Base-by-base conservation (phyloP, 2,113 vertebrate species). In the Fregetta grallaria region DNA sequence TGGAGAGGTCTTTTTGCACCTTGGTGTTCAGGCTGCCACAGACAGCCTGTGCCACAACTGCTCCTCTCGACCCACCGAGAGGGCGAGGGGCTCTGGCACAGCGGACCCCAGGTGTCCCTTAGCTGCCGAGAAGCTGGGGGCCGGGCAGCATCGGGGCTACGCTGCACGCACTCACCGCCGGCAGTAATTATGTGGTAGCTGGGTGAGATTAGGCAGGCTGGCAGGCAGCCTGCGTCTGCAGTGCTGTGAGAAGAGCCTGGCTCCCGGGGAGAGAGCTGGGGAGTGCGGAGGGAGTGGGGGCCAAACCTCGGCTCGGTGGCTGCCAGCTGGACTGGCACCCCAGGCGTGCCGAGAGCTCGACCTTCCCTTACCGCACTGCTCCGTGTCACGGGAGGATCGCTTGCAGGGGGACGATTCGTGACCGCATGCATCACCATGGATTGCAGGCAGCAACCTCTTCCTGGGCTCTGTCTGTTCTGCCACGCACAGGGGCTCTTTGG, bases 151-250 rank as follows among this genome's bases (percentile, higher is more conserved):
- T 11, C 16, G 23, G 77, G 80, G 65, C 68, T 73, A 1, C 6
- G 70, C 50, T 82, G 77, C 50, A 17, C 3, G 78, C 16, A 15
- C 56, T 47, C 3, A 0, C 45, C 2, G 50, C 68, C 1, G 6
- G 65, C 93, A 83, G 72, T 55, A 74, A 83, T 89, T 56, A 53
- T 29, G 32, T 20, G 65, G 83, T 65, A 75, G 82, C 38, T 85
- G 65, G 71, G 84, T 71, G 77, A 88, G 63, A 81, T 87, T 2
- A 93, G 81, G 83, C 82, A 95, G 85, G 22, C 44, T 94, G 94
- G 92, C 91, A 92, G 47, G 79, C 87, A 81, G 89, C 66, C 82
- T 0, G 0, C 1, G 9, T n/a, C 72, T 74, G 82, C 7, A 3
- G 36, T 40, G 44, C 67, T 2, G 3, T 30, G 66, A 89, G 70